These are phyloP conservation scores for Plotosus lineatus DNA, from an alignment of 2,113 vertebrate species.

Conservation along the genomic window DNA sequence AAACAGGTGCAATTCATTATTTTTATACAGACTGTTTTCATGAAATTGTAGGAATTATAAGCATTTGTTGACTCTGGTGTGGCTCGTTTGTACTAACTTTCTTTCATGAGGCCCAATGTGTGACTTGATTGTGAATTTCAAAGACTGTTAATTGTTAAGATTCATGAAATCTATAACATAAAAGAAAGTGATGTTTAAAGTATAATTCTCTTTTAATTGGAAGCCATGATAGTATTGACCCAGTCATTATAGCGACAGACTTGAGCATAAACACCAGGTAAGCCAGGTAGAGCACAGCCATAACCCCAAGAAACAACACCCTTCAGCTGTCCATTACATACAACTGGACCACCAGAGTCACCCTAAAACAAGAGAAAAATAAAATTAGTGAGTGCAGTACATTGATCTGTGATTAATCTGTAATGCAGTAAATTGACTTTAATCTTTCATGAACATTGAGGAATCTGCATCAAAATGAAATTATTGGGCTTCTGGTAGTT, in stretches of 20 bases:
- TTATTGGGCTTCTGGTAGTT: background rate
- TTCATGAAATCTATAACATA: background rate
- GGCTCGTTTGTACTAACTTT: too few species aligned
- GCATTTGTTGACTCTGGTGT: too few species aligned
- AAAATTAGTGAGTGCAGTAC: background rate
- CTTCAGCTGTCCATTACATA: conserved; percentile 63
- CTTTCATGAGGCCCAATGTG: too few species aligned
- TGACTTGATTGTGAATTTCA: background rate
- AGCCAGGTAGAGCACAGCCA: conserved; percentile 56
- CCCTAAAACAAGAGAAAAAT: conserved; percentile 45
- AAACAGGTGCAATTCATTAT: too few species aligned
- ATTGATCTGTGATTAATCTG: background rate
- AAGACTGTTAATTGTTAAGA: background rate
- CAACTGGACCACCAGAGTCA: conserved; percentile 68
- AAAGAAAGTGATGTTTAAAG: background rate
- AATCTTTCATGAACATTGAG: background rate
- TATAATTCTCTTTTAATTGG: conserved; percentile 36
- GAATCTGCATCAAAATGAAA: background rate
- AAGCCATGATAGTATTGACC: conserved; percentile 56
- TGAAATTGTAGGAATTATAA: too few species aligned
- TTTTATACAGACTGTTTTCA: too few species aligned
- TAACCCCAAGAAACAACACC: conserved; percentile 68
- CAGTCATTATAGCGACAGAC: conserved; percentile 61
- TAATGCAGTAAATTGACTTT: background rate
- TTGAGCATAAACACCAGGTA: conserved; percentile 65